Percentiles rank a stretch among this genome's conserved stretches.
Conservation (phyloP, 2,113 vertebrate genomes). For the human region DNA sequence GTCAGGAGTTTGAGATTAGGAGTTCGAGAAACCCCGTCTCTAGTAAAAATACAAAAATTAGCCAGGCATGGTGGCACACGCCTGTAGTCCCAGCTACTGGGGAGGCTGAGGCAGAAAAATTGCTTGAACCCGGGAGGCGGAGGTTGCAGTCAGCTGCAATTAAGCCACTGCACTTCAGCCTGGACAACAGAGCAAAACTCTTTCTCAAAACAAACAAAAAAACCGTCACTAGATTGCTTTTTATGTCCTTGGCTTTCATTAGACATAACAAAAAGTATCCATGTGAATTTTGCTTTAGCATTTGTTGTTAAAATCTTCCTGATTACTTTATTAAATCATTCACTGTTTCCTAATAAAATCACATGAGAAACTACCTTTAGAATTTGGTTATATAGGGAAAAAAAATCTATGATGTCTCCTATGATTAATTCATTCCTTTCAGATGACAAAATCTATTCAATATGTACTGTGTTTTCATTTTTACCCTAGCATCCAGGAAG, state of each 20-base stretch:
- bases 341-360: constrained; percentile 39
- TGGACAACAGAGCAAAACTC: too few relatives aligned
- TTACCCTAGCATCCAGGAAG: background rate
- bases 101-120: too few relatives aligned
- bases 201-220: too few relatives aligned
- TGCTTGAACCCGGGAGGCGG: too few relatives aligned
- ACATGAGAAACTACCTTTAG: constrained; percentile 32
- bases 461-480: constrained; percentile 10
- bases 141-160: too few relatives aligned
- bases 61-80: too few relatives aligned
- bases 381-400: background rate
- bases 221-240: constrained; percentile 22
- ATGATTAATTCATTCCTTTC: constrained; percentile 29
- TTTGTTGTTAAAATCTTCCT: constrained; percentile 25
- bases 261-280: constrained; percentile 12
- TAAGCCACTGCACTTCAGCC: too few relatives aligned
- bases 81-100: too few relatives aligned
- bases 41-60: too few relatives aligned
- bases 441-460: constrained; percentile 25
- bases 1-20: too few relatives aligned
- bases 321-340: constrained; percentile 22
- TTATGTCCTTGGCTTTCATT: constrained; percentile 45
- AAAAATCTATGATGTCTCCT: background rate
- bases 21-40: too few relatives aligned
- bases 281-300: constrained; percentile 10